Evolutionary conservation across 2,888 invertebrate species (phyloP), one percentile per base, ranked within the genome.

Genomic region (Rhagophthalmus giganteus): DNA sequence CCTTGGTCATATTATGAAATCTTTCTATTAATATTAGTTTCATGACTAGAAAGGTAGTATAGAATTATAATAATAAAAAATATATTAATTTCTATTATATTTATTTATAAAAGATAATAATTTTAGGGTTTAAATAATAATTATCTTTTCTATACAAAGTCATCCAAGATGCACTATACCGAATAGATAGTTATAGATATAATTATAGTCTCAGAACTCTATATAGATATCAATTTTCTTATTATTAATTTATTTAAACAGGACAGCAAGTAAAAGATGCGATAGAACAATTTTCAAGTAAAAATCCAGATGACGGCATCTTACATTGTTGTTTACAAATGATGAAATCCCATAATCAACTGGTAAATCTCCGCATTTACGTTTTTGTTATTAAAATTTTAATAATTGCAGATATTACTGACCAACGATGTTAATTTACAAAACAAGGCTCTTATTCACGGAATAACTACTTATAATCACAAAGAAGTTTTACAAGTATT

Each of bases 381-480:
- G 24, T 25, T 26, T n/a, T n/a, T n/a, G n/a, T n/a, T n/a, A n/a
- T n/a, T n/a, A n/a, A n/a, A 26, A 38, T 25, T 4, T 10, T 9
- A 11, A 24, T 24, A 38, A 6, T 68, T 71, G n/a, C 69, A 83
- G 82, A 75, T 82, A 8, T 68, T 83, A 2, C 61, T 83, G 13
- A 79, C 82, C 10, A 81, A 81, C 62, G 83, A 83, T 64, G 77
- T 79, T 63, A 81, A 81, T 65, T 69, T 83, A 1, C 78, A 80
- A 67, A 81, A 77, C 59, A 83, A 83, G 65, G 81, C 81, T 0
- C 50, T 71, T 0, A 73, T 81, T 6, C 80, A 81, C 60, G 71
- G 72, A 11, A 72, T 83, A 2, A 70, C 58, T 10, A 61, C 70
- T 1, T 66, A 62, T 42, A 60, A 64, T 1, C 59, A 64, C 5